phyloP scores from a whole-genome alignment of 1,140 invertebrate genomes.

The Alviniconcha marisindica region DNA sequence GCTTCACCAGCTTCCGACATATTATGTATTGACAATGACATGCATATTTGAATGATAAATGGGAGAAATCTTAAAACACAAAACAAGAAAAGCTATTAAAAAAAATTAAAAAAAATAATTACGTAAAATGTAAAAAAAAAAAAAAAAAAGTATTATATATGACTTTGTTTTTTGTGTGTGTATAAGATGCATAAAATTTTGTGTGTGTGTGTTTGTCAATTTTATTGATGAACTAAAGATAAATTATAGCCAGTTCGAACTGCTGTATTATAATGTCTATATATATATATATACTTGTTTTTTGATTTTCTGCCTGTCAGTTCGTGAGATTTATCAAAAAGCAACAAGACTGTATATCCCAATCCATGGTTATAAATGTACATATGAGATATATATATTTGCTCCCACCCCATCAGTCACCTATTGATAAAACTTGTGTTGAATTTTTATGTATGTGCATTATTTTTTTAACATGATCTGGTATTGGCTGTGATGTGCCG shows the following conservation, averaged over 20 bases:
- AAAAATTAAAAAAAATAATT: conserved; percentile 17
- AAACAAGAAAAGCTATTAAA: conserved; percentile 26
- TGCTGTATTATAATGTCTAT: conserved; percentile 30
- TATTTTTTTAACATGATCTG: conserved; percentile 42
- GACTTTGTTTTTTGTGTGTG: conserved; percentile 10
- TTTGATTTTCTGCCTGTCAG: not conserved
- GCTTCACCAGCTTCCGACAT: conserved; percentile 45
- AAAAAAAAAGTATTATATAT: conserved; percentile 9
- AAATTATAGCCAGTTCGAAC: conserved; percentile 32
- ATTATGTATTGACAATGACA: conserved; percentile 17
- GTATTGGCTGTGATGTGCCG: conserved; percentile 41
- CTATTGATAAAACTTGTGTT: not conserved
- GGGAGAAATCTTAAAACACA: no score
- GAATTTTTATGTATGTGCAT: conserved; percentile 39
- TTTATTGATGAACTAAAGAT: not conserved
- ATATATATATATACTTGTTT: conserved; percentile 14
- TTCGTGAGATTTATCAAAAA: conserved; percentile 31
- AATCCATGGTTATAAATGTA: conserved; percentile 21
- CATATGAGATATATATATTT: conserved; percentile 1
- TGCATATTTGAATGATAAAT: not conserved
- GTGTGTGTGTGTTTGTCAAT: not conserved
- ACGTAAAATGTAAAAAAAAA: conserved; percentile 31
- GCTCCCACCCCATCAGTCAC: not conserved
- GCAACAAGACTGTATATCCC: conserved; percentile 23
- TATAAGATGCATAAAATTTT: conserved; percentile 20